phyloP scores from a whole-genome alignment of 2,797 vertebrate species.

The Galaxias olidus region DNA sequence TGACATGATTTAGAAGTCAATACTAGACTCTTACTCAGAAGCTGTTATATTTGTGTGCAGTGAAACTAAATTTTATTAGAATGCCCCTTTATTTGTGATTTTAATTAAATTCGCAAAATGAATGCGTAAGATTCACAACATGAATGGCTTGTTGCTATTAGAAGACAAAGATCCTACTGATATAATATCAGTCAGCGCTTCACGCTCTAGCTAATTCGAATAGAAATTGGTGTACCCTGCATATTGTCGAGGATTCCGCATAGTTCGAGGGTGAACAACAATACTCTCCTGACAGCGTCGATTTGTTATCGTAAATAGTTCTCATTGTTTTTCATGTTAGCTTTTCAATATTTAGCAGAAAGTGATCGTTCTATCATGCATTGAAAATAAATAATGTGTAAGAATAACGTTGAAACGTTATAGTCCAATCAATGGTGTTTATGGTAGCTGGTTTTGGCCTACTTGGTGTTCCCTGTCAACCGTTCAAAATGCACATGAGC shows the following conservation, averaged over 20 bases:
- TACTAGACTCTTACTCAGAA: not conserved
- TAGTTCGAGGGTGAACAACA: conserved; percentile 26
- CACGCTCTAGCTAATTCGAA: too few species aligned
- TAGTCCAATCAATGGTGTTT: too few species aligned
- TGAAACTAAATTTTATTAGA: too few species aligned
- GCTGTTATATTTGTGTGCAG: not conserved
- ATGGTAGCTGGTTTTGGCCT: too few species aligned
- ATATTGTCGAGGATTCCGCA: conserved; percentile 14
- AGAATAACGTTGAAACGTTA: not conserved
- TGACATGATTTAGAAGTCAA: not conserved
- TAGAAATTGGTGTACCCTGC: too few species aligned
- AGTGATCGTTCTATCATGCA: not conserved
- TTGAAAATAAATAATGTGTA: too few species aligned
- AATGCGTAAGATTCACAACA: too few species aligned
- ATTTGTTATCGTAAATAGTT: conserved; percentile 12
- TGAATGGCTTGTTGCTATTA: too few species aligned
- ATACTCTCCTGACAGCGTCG: conserved; percentile 35
- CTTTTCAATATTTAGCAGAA: conserved; percentile 8
- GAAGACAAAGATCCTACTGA: too few species aligned
- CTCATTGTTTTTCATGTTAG: conserved; percentile 27
- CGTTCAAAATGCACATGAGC: not conserved
- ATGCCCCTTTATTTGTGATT: too few species aligned
- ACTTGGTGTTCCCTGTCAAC: not conserved
- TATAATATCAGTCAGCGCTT: too few species aligned
- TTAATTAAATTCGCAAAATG: too few species aligned